A percentile compares a stretch with the other conserved stretches of the same genome.
These are phyloP conservation scores for Pseudanteris insignis DNA, from an alignment of 2,888 invertebrate species.

Conservation along the genomic window DNA sequence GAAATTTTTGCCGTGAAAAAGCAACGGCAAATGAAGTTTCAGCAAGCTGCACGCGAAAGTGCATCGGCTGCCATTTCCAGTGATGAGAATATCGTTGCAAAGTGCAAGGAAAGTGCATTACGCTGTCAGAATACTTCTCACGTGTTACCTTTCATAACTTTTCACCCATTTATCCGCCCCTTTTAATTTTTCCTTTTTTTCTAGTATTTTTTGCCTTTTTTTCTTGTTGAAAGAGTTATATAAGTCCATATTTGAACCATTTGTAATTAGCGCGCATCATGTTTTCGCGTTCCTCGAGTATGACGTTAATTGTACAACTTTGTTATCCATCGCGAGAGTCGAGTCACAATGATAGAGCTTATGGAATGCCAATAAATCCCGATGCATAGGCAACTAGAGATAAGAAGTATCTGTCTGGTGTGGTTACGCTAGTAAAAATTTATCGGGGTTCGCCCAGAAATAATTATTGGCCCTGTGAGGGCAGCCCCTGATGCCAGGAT, in stretches of 20 bases:
- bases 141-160: no score
- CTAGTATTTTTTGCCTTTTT: no score
- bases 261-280: conserved; percentile 11
- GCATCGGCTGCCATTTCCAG: conserved; percentile 12
- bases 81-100: conserved; percentile 14
- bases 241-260: conserved; percentile 1
- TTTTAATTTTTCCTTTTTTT: background rate
- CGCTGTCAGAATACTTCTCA: conserved; percentile 2
- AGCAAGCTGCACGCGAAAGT: conserved; percentile 12
- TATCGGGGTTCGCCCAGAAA: no score
- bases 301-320: conserved; percentile 11
- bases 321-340: background rate
- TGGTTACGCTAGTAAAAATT: no score
- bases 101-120: conserved; percentile 21
- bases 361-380: no score
- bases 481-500: no score
- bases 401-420: no score
- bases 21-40: conserved; percentile 22
- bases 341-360: background rate
- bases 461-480: no score
- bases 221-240: no score
- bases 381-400: no score
- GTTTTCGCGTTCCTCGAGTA: conserved; percentile 1
- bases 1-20: conserved; percentile 16
- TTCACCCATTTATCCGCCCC: background rate